Evolutionary conservation across 2,113 vertebrate genomes (phyloP), one percentile per base, ranked within the genome.

Genomic region (Platichthys stellatus): DNA sequence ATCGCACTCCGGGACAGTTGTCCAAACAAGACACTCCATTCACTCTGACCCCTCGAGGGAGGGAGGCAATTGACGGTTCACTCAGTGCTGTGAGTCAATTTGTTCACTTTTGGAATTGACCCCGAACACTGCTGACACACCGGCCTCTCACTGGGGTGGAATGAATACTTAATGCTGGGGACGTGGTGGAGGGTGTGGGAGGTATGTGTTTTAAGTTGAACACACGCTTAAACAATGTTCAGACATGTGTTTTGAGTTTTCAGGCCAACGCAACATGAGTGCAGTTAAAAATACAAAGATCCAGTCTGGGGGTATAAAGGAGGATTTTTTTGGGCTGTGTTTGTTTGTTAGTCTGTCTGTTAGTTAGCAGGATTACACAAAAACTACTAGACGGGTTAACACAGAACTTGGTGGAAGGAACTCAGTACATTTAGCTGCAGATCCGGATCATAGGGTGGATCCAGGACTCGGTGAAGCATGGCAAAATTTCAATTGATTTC

Each of bases 1-100:
- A 63, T 86, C 68, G 83, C 82, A 88, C 90, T 84, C 84, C 72
- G 14, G 87, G 88, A 91, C 82, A 81, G 82, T 83, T 84, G 90
- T 90, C 87, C 89, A 93, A 91, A 89, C 89, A 91, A 92, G 84
- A 84, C 80, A 76, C 90, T 92, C 80, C 74, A 90, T 90, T 93
- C 84, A 89, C 76, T 89, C 77, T 76, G 87, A 93, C 89, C 90
- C 87, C 88, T 81, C 59, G 2, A 80, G 82, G 88, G 81, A 84
- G 63, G 75, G 77, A 88, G 78, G 80, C 88, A 90, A 90, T 86
- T 90, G 91, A 88, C 85, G 89, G 89, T 92, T 91, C 88, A 86
- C 90, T 92, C 91, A 84, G 71, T 63, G 82, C 74, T 40, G 59
- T 72, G 78, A 91, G 90, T 94, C 92, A 90, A 92, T 93, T 90